These are phyloP conservation scores for Patella depressa DNA, from an alignment of 2,888 invertebrate species.

Conservation along the genomic window DNA sequence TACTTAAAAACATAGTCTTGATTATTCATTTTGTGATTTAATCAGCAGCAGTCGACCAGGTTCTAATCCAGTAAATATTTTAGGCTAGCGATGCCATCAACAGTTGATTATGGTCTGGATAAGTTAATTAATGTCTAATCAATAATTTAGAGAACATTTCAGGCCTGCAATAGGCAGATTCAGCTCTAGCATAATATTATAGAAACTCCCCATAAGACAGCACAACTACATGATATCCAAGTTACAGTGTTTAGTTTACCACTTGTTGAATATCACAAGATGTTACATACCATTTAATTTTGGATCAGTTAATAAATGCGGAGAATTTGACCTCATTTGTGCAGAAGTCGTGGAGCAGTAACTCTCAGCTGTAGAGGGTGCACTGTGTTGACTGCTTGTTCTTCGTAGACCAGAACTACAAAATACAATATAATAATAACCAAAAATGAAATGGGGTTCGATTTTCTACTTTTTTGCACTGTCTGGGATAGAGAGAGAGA, in stretches of 20 bases:
- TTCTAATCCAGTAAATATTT: too few species aligned
- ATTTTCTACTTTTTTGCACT: too few species aligned
- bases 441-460: too few species aligned
- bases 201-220: neutral
- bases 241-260: neutral
- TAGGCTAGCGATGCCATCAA: too few species aligned
- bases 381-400: constrained; percentile 5
- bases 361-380: constrained; percentile 53
- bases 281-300: constrained; percentile 27
- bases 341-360: constrained; percentile 52
- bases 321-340: constrained; percentile 15
- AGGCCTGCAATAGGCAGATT: too few species aligned
- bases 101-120: too few species aligned
- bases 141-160: too few species aligned
- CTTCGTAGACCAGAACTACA: neutral
- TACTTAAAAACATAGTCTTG: neutral
- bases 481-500: too few species aligned
- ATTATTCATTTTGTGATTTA: too few species aligned
- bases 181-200: too few species aligned
- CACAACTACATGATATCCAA: neutral
- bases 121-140: too few species aligned
- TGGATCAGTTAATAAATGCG: constrained; percentile 39
- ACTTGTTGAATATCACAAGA: neutral
- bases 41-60: too few species aligned
- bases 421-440: neutral